Base-by-base conservation (phyloP, 64 coral and sea anemone species). In the Montipora capricornis region DNA sequence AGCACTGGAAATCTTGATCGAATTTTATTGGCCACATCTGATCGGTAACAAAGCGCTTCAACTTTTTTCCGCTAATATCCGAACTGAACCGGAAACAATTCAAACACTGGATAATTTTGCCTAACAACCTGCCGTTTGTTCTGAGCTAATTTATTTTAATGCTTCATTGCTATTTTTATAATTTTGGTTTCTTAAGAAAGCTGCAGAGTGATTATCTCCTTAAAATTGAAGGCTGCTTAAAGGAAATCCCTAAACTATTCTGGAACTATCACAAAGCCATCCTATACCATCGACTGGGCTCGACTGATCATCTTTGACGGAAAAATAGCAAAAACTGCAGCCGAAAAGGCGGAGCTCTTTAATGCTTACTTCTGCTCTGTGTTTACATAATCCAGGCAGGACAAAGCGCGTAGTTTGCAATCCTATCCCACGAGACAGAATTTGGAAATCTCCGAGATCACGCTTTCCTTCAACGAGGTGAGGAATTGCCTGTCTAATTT, bases 211-310 rank as follows among this genome's bases (percentile, higher is more conserved):
- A 89, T 19, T 76, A 83, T 94, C 85, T 89, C 20, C 19, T 67
- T 44, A 83, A 82, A 79, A 89, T 83, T 64, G 87, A 94, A 88
- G 20, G 51, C 24, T 93, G 46, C 11, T 80, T 87, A 44, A 91
- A 91, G 64, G 66, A 83, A 68, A 93, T 52, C 74, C 61, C 61
- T 53, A 94, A 93, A 77, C 47, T 80, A 70, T 88, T 93, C 69
- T 93, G 84, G 67, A 81, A 58, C 14, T 89, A 88, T 19, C 91
- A 59, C 44, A 73, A 83, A 81, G 79, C 80, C 55, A 44, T 91
- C 47, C n/a, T 91, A 24, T 9, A 52, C 59, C 47, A 75, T 51
- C 68, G 59, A 50, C 48, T 47, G 14, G 68, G 29, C 10, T 44
- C 78, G 67, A 80, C 75, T 15, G 58, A 89, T 89, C 19, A 68